Evolutionary conservation across 2,113 vertebrate species (phyloP), one percentile per base, ranked within the genome.

Genomic region (Merops nubicus): DNA sequence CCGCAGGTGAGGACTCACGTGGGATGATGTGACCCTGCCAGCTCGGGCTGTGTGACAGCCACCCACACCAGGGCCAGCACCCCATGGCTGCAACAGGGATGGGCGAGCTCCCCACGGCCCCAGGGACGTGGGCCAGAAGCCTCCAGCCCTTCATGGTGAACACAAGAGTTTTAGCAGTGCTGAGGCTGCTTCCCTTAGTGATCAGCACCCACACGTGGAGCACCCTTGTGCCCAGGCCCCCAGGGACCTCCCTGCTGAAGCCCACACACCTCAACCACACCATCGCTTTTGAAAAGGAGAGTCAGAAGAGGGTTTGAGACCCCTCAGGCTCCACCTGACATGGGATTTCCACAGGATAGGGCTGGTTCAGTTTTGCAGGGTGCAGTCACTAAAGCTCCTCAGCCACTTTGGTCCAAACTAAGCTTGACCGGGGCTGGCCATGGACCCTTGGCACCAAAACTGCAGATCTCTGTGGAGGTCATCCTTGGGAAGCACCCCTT

Each of bases 151-250:
- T 22, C n/a, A n/a, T n/a, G n/a, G n/a, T n/a, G n/a, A n/a, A n/a
- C n/a, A n/a, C 8, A n/a, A 16, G 36, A 42, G 29, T 28, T 15
- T 17, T 33, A 59, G 8, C 33, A 21, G 5, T 43, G 19, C 47
- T 1, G 1, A 73, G 50, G 9, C 20, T 13, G 45, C 42, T 33
- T 67, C 53, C 33, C 47, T 51, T 51, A 5, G 26, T 11, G 31
- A 50, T 14, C 1, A 23, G 65, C 5, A 69, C 12, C 54, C 29
- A 34, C 12, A 3, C 1, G 2, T 0, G 2, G 26, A 65, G 18
- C 73, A 60, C 14, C 57, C 42, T n/a, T 19, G 26, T n/a, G n/a
- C n/a, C 42, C 47, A n/a, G 34, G 25, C 6, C 5, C 20, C 19
- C 54, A 26, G 11, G n/a, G 54, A 64, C 22, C 31, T 38, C 21